These are phyloP conservation scores for Drosophila truncata DNA, from an alignment of 1,140 invertebrate genomes.

Conservation along the genomic window DNA sequence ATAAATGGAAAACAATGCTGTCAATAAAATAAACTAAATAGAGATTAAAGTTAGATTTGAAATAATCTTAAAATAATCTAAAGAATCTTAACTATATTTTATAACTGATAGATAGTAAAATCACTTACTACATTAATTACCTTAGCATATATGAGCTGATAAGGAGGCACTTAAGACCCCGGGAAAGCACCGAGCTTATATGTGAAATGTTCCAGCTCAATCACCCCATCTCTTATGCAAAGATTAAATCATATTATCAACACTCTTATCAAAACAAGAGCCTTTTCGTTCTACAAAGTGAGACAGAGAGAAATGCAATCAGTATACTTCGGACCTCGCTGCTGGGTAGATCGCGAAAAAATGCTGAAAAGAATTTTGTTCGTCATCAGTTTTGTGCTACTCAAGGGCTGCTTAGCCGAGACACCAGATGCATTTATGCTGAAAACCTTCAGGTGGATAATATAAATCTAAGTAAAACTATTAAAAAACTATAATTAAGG, in stretches of 20 bases:
- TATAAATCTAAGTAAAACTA: not conserved
- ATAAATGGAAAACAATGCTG: not conserved
- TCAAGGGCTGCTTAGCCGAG: not conserved
- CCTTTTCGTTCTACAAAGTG: constrained; percentile 1
- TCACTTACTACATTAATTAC: not conserved
- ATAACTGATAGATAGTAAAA: constrained; percentile 3
- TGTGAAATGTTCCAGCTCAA: constrained; percentile 1
- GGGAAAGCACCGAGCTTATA: constrained; percentile 19
- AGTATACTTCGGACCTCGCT: constrained; percentile 20
- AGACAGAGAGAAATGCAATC: constrained; percentile 6
- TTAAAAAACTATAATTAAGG: not conserved
- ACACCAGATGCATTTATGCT: constrained; percentile 24
- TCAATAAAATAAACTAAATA: not conserved
- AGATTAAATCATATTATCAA: constrained; percentile 48
- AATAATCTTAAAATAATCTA: not conserved
- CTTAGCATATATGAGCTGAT: constrained; percentile 9
- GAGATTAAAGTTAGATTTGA: not conserved
- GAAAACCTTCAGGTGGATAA: constrained; percentile 15
- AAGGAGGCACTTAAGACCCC: constrained; percentile 4
- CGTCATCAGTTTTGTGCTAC: not conserved
- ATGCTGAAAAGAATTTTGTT: constrained; percentile 26
- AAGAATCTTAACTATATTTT: not conserved
- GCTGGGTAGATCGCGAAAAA: constrained; percentile 11
- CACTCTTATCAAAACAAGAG: constrained; percentile 28
- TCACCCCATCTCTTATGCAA: not conserved